Evolutionary conservation across 2,888 invertebrate species (phyloP).

Genomic region (Dolomedes plantarius): DNA sequence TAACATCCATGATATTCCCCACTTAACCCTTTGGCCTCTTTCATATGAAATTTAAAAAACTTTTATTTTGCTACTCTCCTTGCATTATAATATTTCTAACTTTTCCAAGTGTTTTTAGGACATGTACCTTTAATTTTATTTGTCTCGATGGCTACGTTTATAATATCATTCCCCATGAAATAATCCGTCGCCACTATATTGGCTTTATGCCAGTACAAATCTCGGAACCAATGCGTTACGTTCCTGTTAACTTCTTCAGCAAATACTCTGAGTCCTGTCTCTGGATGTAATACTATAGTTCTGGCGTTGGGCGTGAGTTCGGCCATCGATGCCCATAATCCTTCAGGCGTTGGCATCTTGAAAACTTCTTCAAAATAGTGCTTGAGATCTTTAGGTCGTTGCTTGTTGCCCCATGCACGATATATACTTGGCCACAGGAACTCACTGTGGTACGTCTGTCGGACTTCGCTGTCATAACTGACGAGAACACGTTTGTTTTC

Average conservation of each 20-base stretch:
- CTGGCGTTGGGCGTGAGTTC: conserved; percentile 83
- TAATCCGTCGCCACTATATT: conserved; percentile 80
- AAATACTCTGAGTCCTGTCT: conserved; percentile 81
- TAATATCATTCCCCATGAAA: conserved; percentile 79
- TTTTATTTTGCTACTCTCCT: too few relatives aligned
- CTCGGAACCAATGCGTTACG: conserved; percentile 82
- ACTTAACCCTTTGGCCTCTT: too few relatives aligned
- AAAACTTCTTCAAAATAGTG: conserved; percentile 77
- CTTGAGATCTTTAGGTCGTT: conserved; percentile 79
- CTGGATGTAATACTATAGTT: conserved; percentile 81
- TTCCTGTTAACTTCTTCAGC: conserved; percentile 84
- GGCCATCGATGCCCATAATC: conserved; percentile 83
- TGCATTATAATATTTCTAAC: too few relatives aligned
- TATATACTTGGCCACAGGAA: conserved; percentile 57
- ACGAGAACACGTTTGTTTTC: conserved; percentile 81
- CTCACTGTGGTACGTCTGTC: neutral
- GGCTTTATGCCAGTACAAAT: conserved; percentile 78
- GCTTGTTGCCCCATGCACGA: conserved; percentile 82
- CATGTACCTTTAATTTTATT: conserved; percentile 75
- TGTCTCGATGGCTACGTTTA: conserved; percentile 78
- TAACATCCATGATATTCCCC: too few relatives aligned
- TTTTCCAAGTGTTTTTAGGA: conserved; percentile 15
- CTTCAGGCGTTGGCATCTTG: conserved; percentile 31
- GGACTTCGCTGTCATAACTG: conserved; percentile 80
- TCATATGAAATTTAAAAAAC: too few relatives aligned